Base-by-base conservation (phyloP, 1,140 invertebrate species). In the Chelonus insularis region DNA sequence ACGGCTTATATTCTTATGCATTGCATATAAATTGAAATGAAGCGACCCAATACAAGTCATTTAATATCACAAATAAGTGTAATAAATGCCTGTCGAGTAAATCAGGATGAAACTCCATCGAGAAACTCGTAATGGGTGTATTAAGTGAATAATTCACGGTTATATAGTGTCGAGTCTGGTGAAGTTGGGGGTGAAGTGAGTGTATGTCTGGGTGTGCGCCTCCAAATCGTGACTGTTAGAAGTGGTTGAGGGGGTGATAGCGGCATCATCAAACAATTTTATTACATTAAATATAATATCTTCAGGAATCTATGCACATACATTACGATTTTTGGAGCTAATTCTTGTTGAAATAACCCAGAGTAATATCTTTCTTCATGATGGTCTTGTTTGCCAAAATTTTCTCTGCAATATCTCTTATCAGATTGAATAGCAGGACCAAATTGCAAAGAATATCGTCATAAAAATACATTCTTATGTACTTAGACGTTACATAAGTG, bases 91-190 rank as follows among this genome's bases (percentile, higher is more conserved):
- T 72, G 77, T 77, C 75, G 68, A 77, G 73, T 79, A 78, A 79
- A 77, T 79, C 77, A 79, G 76, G 75, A 79, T 79, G 73, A 78
- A 76, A 72, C 73, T 72, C 71, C 75, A 77, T 76, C 68, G 75
- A 76, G 74, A 66, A 73, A 70, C 72, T 60, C 70, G 74, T 78
- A 78, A 79, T 77, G 75, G 75, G 60, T 70, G 74, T 67, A 79
- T 79, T 78, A 79, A 78, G 76, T 77, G 75, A 78, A 79, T 79
- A 79, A 78, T 72, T 77, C 72, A 77, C 70, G 67, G 66, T 68
- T 70, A 43, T 43, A 64, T 63, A 65, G 57, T 64, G 69, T 72
- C 66, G 23, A 36, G 50, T 32, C 56, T 48, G 48, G 34, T 43
- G 29, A 43, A 64, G 55, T 60, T 60, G 63, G 45, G 36, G 66